Evolutionary conservation across 2,797 vertebrate species (phyloP).

Genomic region (Oophaga sylvatica): DNA sequence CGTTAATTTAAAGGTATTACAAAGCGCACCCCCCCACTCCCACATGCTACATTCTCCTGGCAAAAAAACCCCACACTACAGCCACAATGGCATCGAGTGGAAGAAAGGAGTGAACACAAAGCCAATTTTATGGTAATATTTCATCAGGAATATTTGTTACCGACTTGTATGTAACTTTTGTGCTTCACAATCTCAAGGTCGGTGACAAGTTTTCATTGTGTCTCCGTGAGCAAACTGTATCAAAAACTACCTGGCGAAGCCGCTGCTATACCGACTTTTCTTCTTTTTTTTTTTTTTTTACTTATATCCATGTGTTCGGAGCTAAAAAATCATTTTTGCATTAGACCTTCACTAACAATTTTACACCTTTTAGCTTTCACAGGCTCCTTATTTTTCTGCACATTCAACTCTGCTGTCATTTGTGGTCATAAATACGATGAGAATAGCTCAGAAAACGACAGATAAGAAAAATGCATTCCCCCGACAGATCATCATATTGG

Average conservation of each 20-base stretch:
- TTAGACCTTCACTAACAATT: too few relatives aligned
- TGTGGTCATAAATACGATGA: too few relatives aligned
- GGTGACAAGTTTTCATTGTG: background rate
- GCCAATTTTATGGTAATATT: background rate
- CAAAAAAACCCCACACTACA: background rate
- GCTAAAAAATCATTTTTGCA: too few relatives aligned
- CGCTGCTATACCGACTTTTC: too few relatives aligned
- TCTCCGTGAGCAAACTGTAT: background rate
- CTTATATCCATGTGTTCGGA: too few relatives aligned
- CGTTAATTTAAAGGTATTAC: constrained; percentile 28
- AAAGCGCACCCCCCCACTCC: background rate
- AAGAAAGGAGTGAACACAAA: background rate
- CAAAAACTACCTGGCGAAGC: background rate
- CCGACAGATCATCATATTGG: too few relatives aligned
- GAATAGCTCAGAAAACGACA: too few relatives aligned
- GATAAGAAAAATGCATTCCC: too few relatives aligned
- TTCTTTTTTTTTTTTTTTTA: too few relatives aligned
- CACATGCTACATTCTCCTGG: background rate
- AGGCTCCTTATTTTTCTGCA: too few relatives aligned
- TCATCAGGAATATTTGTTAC: background rate
- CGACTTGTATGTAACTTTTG: background rate
- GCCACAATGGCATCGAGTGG: background rate
- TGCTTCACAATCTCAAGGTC: background rate
- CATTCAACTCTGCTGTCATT: too few relatives aligned
- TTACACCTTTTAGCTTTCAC: too few relatives aligned